Evolutionary conservation across 2,888 invertebrate species (phyloP), one percentile per base, ranked within the genome.

Genomic region (Lepidochrysops patricia): DNA sequence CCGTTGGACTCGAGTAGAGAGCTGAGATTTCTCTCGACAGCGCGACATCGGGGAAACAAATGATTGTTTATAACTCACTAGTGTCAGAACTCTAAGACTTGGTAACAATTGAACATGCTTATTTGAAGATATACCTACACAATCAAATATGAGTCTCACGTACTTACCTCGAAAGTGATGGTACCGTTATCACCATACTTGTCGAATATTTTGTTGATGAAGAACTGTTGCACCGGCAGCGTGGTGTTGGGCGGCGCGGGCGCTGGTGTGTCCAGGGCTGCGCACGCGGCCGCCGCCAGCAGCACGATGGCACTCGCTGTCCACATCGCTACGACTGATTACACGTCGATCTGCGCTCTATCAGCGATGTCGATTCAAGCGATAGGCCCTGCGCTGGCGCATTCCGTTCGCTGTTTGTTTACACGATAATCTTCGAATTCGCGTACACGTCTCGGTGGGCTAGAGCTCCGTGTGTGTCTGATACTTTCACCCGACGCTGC

Each of bases 111-210:
- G 2, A 5, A 19, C 19, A 4, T 54, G 19, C 19, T 29, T 2
- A 32, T 5, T 15, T 23, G 25, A 49, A 23, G 29, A 54, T 54
- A 32, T 29, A n/a, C n/a, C 5, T 2, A 15, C 2, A 19, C 9
- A 6, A 7, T 9, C 9, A 19, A 13, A 54, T 13, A 54, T 29
- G 29, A 13, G 15, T 4, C n/a, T 27, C 27, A 29, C 27, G 37
- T 60, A 74, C 84, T 77, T 69, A 90, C 90, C 82, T 91, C 91
- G 67, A 90, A 90, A 26, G 90, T 89, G 70, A 91, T 91, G 64
- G 89, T 76, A 57, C 90, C 91, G 70, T 85, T 84, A 65, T 89
- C 80, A 25, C 91, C 91, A 68, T 91, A 91, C 71, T 91, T 91
- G 68, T 84, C 79, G 72, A 91, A 91, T 70, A 91, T 90, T 72